Evolutionary conservation across 2,888 invertebrate genomes (phyloP), one percentile per base, ranked within the genome.

Genomic region (Acronicta psi): DNA sequence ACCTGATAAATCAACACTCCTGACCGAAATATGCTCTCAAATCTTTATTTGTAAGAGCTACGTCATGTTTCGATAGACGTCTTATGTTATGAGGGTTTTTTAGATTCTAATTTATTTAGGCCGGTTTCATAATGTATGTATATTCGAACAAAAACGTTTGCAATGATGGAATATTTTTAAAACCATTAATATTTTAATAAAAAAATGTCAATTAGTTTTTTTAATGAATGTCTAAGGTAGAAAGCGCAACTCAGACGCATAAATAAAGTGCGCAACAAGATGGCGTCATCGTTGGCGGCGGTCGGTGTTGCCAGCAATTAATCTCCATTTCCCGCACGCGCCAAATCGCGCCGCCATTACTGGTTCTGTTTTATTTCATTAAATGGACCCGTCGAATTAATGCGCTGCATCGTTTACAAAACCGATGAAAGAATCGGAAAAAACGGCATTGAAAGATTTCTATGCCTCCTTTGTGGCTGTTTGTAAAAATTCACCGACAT

Each of bases 241-340:
- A 77, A 79, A 79, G 73, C 69, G 61, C 81, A 86, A 82, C 80
- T 85, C 82, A 83, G 59, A 84, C 85, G 84, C 86, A 89, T 90
- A 87, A 90, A 90, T 90, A 91, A 87, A 87, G 81, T 81, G 78
- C 82, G 82, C 81, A 86, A 88, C 86, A 89, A 92, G 89, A 91
- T 89, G 89, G 89, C 87, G 83, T 79, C 81, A 71, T 73, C 75
- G 77, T 73, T 77, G 79, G 82, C 80, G 77, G 79, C 82, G 81
- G 83, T 84, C 83, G 86, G 88, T 89, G 89, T 87, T 90, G 83
- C 90, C 87, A 87, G 86, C 86, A 85, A 93, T 93, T 91, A 92
- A 91, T 93, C 91, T 94, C 92, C 89, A 92, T 93, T 93, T 88
- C 85, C 89, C 86, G 84, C 89, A 88, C 86, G 87, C 88, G 87